Evolutionary conservation across 2,113 vertebrate species (phyloP).

Genomic region (Protobothrops flavoviridis): DNA sequence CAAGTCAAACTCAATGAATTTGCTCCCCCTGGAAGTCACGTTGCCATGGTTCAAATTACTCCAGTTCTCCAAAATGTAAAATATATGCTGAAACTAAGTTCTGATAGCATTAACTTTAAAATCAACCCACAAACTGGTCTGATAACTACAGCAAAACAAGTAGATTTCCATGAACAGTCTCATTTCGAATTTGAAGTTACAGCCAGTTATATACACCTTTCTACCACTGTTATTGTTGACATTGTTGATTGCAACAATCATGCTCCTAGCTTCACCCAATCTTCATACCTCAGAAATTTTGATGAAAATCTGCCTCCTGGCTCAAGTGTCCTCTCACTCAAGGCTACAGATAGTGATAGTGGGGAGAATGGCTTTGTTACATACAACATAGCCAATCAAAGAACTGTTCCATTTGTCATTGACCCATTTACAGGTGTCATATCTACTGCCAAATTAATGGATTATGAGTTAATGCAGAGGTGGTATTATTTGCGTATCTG

Average conservation of each 20-base stretch:
- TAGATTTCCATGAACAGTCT: slow-evolving; percentile 79
- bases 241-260: slow-evolving; percentile 90
- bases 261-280: slow-evolving; percentile 76
- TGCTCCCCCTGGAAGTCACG: slow-evolving; percentile 83
- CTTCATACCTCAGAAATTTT: slow-evolving; percentile 78
- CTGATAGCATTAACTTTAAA: slow-evolving; percentile 77
- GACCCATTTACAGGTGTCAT: slow-evolving; percentile 87
- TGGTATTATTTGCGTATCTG: slow-evolving; percentile 86
- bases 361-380: slow-evolving; percentile 86
- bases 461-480: slow-evolving; percentile 93
- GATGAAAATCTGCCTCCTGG: slow-evolving; percentile 87
- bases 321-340: slow-evolving; percentile 81
- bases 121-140: slow-evolving; percentile 84
- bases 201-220: slow-evolving; percentile 69
- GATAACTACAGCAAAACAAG: slow-evolving; percentile 76
- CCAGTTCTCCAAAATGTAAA: slow-evolving; percentile 71
- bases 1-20: slow-evolving; percentile 83
- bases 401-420: slow-evolving; percentile 81
- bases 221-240: slow-evolving; percentile 76
- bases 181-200: slow-evolving; percentile 83
- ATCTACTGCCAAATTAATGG: slow-evolving; percentile 82
- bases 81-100: slow-evolving; percentile 78
- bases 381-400: slow-evolving; percentile 79
- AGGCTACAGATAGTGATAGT: slow-evolving; percentile 81
- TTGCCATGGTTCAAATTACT: slow-evolving; percentile 75